Conservation (phyloP, 2,888 invertebrate genomes). For the Drosophila nr. perissopoda region DNA sequence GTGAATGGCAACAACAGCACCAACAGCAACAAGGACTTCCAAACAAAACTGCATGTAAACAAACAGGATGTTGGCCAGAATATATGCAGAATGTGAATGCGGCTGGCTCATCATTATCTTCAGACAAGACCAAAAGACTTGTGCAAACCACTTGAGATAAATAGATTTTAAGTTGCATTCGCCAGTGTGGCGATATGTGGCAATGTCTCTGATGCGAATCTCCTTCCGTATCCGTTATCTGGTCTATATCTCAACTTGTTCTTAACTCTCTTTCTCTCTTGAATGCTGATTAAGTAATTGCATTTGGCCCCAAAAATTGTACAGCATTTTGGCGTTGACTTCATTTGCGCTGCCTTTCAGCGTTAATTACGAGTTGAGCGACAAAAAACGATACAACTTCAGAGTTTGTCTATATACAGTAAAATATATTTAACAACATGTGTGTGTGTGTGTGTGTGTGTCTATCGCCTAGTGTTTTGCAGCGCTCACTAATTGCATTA, state of each 20-base stretch:
- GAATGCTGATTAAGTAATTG: conserved; percentile 78
- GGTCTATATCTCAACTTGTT: conserved; percentile 27
- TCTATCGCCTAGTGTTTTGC: conserved; percentile 69
- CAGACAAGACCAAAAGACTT: conserved; percentile 45
- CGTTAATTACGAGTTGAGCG: conserved; percentile 68
- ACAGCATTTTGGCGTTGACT: conserved; percentile 78
- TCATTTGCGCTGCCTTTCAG: conserved; percentile 75
- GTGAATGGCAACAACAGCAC: conserved; percentile 22
- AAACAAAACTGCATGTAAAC: conserved; percentile 47
- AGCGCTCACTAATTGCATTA: conserved; percentile 74
- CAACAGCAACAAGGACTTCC: conserved; percentile 31
- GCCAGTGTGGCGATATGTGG: conserved; percentile 17
- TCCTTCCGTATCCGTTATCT: background rate
- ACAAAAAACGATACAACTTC: conserved; percentile 44
- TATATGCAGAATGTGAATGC: conserved; percentile 3
- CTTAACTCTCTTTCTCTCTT: conserved; percentile 39
- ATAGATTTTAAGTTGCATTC: conserved; percentile 64
- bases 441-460: conserved; percentile 26
- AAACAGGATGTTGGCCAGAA: conserved; percentile 20
- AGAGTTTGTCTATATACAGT: conserved; percentile 21
- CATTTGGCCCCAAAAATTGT: conserved; percentile 69
- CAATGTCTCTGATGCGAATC: conserved; percentile 4
- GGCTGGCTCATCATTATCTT: conserved; percentile 21
- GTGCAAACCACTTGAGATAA: conserved; percentile 73
- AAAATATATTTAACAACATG: conserved; percentile 18